Evolutionary conservation across 1,140 invertebrate species (phyloP), one percentile per base, ranked within the genome.

Genomic region (Drosophila sechellia): DNA sequence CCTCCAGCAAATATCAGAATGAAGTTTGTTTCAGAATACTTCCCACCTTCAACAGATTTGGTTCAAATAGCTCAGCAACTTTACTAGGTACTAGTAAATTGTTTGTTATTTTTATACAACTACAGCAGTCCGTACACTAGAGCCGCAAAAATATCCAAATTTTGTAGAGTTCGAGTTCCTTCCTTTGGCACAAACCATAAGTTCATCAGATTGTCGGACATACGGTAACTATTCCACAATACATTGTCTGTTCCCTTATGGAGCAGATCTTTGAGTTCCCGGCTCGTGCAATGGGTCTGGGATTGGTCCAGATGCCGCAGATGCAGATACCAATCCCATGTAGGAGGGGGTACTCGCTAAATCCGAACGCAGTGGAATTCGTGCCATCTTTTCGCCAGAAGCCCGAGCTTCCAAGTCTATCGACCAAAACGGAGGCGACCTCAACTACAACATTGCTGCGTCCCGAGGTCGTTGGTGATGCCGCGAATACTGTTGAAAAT

Each of bases 331-430:
- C 37, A 22, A 35, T 12, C 12, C 45, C 31, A 8, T 45, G 49
- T 11, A 25, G 34, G 1, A 11, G 40, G 3, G 64, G 79, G 12
- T 77, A 48, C n/a, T 70, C 73, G 1, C 66, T 86, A 0, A 86
- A 86, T 50, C 83, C 83, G 5, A 61, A 83, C 49, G 83, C 83
- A 0, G 39, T 60, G n/a, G 83, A 79, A 10, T 86, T 86, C 42
- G 76, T 86, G 42, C 83, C 83, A 6, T 79, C 63, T 13, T 43
- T 45, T 43, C 15, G 57, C 15, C 74, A 57, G 25, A 40, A 13
- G 25, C 4, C 8, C n/a, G 34, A 73, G 5, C 8, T n/a, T 4
- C 8, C 10, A n/a, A 31, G 15, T 1, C 1, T 3, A 2, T 40
- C 40, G 10, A 58, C 43, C 10, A 77, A 55, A 22, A 27, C 71